Evolutionary conservation across 1,140 invertebrate genomes (phyloP).

Genomic region (Drosophila persimilis): DNA sequence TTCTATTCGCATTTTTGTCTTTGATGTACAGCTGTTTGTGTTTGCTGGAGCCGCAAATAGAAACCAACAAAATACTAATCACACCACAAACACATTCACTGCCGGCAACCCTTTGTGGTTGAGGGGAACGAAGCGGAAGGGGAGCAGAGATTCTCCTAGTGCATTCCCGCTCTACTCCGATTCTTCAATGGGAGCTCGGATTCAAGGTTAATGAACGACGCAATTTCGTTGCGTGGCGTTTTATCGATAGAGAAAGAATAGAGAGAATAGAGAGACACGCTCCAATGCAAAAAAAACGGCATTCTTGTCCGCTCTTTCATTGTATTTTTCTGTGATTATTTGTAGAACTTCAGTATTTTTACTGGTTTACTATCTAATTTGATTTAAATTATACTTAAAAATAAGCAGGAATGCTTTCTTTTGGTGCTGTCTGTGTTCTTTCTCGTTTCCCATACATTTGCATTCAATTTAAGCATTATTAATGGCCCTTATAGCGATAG

Average conservation of each 20-base stretch:
- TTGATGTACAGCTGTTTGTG: constrained; percentile 56
- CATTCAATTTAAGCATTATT: constrained; percentile 33
- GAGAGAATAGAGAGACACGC: no score
- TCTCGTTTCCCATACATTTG: not conserved
- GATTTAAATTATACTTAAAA: not conserved
- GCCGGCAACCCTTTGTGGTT: not conserved
- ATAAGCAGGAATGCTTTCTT: constrained; percentile 2
- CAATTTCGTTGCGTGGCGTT: no score
- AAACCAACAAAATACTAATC: constrained; percentile 33
- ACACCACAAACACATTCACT: constrained; percentile 26
- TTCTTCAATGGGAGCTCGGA: no score
- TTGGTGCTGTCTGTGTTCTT: not conserved
- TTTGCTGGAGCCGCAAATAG: constrained; percentile 57
- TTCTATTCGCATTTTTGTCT: constrained; percentile 16
- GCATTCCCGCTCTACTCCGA: no score
- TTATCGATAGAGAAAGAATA: no score
- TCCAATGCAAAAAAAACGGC: no score
- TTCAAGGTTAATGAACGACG: no score
- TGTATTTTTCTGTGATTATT: constrained; percentile 5
- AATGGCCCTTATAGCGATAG: constrained; percentile 37
- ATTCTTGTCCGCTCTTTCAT: no score
- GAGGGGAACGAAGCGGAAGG: not conserved
- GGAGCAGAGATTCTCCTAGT: no score
- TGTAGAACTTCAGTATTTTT: not conserved
- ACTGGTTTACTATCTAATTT: constrained; percentile 1